Conservation (phyloP, 2,113 vertebrate genomes). For the Seriola aureovittata region DNA sequence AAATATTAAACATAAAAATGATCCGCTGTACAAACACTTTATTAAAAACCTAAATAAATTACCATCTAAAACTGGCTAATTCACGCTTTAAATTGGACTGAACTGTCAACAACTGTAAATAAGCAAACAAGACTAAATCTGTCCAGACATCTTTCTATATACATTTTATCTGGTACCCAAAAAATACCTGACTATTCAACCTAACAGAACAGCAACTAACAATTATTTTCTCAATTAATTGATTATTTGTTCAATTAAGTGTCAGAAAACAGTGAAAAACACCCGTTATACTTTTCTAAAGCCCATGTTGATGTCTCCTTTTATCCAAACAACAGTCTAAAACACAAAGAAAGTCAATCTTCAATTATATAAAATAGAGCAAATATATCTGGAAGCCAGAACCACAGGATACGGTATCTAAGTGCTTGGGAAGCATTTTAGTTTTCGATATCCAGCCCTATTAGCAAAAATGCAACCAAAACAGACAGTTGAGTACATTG, state of each 20-base stretch:
- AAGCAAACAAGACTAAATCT: background rate
- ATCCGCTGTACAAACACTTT: background rate
- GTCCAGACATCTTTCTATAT: background rate
- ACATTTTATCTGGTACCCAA: background rate
- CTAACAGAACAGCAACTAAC: too few relatives aligned
- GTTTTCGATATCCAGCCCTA: background rate
- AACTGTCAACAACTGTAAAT: background rate
- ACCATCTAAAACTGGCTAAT: background rate
- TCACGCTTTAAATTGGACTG: background rate
- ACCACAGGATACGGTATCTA: too few relatives aligned
- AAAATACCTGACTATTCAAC: too few relatives aligned
- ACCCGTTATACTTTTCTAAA: too few relatives aligned
- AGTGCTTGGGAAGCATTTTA: background rate
- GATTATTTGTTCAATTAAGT: background rate
- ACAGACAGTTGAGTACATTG: background rate
- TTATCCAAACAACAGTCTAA: too few relatives aligned
- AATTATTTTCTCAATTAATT: background rate
- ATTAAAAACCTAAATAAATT: background rate
- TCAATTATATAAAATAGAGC: background rate
- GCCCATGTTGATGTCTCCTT: too few relatives aligned
- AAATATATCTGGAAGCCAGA: too few relatives aligned
- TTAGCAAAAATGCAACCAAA: background rate
- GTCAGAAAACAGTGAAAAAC: background rate
- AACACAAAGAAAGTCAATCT: background rate
- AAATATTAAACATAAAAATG: background rate